Evolutionary conservation across 2,113 vertebrate genomes (phyloP), one percentile per base, ranked within the genome.

Genomic region (Ursus arctos): DNA sequence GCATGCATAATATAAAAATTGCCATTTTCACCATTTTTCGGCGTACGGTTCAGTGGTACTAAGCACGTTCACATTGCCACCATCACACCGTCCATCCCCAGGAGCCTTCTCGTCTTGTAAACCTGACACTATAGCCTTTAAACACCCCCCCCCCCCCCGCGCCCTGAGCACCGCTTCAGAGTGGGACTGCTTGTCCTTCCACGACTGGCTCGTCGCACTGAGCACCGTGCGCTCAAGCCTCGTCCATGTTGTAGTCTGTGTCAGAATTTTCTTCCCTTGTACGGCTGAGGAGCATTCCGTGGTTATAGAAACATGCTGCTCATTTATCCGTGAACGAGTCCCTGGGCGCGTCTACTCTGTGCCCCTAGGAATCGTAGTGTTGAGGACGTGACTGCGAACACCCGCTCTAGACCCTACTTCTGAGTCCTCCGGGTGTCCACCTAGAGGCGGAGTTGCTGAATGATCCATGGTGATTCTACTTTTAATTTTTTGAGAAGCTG

Each of bases 21-120:
- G 49, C 63, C 33, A 15, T 76, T 43, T 53, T 16, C 31, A 19
- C 18, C 3, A 43, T n/a, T 85, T 53, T 49, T 21, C 36, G 19
- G 12, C 18, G 10, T 21, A 4, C 3, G 0, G 13, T 28, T 40
- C 24, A 2, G 13, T 47, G 15, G 33, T 14, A 18, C 26, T n/a
- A n/a, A 71, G 53, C 6, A 65, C 12, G 71, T 7, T 18, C 43
- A 24, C 18, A 15, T 5, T 49, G 11, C 7, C 24, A 6, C 14
- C 3, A 21, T 28, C 36, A 3, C 53, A 65, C 36, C n/a, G 7
- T 11, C 51, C 15, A 2, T 36, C 51, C 16, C 33, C 24, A 72
- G 63, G 51, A 74, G 11, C 1, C 76, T 36, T 61, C 40, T n/a
- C 36, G 19, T 31, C n/a, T 31, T 57, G 36, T 36, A 12, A 71